A percentile compares a stretch with the other conserved stretches of the same genome.
These are phyloP conservation scores for Hipposideros armiger DNA, from an alignment of 2,113 vertebrate genomes.

Conservation along the genomic window DNA sequence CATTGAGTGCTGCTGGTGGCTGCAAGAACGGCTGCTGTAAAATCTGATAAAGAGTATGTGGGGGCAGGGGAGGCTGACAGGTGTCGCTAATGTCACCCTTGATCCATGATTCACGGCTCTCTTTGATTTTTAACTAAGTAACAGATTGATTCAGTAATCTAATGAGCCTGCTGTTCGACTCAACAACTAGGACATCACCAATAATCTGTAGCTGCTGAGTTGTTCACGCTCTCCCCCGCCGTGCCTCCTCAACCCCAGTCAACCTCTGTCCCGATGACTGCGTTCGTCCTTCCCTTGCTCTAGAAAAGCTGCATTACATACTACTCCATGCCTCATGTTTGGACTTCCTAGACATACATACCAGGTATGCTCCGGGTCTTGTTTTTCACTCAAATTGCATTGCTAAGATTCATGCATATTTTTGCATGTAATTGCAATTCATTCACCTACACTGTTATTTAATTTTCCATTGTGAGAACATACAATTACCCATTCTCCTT, in stretches of 20 bases:
- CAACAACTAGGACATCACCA: not conserved
- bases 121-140: not conserved
- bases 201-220: fast-evolving
- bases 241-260: fast-evolving
- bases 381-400: not conserved
- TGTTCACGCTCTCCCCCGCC: not conserved
- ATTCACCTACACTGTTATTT: not conserved
- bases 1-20: fast-evolving
- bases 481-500: not conserved
- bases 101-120: not conserved
- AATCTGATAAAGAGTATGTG: fast-evolving
- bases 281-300: not conserved
- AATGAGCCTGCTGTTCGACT: no score
- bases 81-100: fast-evolving
- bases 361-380: not conserved
- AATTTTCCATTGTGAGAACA: not conserved
- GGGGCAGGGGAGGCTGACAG: not conserved
- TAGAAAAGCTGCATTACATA: not conserved
- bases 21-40: not conserved
- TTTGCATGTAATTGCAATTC: not conserved
- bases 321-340: not conserved
- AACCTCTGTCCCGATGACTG: not conserved
- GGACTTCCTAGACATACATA: not conserved
- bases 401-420: not conserved
- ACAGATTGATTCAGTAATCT: not conserved